A percentile compares a stretch with the other conserved stretches of the same genome.
These are phyloP conservation scores for Tretioscincus oriximinensis DNA, from an alignment of 2,113 vertebrate genomes.

Conservation along the genomic window DNA sequence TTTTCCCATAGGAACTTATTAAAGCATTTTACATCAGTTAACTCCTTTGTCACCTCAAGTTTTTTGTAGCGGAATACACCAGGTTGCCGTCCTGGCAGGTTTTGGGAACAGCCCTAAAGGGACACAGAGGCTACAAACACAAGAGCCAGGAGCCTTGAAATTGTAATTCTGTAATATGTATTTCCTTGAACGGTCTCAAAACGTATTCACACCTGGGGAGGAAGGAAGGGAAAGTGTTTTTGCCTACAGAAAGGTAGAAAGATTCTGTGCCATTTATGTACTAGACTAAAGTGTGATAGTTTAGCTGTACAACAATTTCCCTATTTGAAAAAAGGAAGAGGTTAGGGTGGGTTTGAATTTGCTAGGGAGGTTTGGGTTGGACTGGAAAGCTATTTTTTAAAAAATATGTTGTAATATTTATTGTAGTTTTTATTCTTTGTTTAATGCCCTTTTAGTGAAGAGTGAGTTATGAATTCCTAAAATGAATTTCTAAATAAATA, in stretches of 20 bases:
- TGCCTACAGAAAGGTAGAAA: background rate
- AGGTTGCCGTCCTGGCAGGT: conserved; percentile 48
- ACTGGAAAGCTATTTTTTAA: too few relatives aligned
- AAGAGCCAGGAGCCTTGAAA: conserved; percentile 27
- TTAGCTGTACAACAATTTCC: too few relatives aligned
- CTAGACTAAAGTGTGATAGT: too few relatives aligned
- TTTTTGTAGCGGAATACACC: conserved; percentile 61
- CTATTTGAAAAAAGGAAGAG: too few relatives aligned
- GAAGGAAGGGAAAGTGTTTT: background rate
- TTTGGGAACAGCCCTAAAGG: conserved; percentile 61
- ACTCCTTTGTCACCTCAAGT: conserved; percentile 58
- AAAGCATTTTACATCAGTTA: conserved; percentile 73
- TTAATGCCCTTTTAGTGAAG: too few relatives aligned
- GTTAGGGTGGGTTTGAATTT: too few relatives aligned
- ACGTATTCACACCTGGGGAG: background rate
- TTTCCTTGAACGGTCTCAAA: conserved; percentile 33
- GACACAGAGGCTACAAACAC: conserved; percentile 53
- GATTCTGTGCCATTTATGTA: background rate
- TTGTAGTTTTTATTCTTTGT: too few relatives aligned
- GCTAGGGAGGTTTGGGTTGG: too few relatives aligned
- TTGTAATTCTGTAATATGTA: background rate
- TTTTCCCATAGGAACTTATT: conserved; percentile 70
- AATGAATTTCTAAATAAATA: too few relatives aligned
- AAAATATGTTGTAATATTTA: too few relatives aligned
- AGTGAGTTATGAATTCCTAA: too few relatives aligned